These are phyloP conservation scores for Trichomycterus rosablanca DNA, from an alignment of 2,113 vertebrate species.

Conservation along the genomic window DNA sequence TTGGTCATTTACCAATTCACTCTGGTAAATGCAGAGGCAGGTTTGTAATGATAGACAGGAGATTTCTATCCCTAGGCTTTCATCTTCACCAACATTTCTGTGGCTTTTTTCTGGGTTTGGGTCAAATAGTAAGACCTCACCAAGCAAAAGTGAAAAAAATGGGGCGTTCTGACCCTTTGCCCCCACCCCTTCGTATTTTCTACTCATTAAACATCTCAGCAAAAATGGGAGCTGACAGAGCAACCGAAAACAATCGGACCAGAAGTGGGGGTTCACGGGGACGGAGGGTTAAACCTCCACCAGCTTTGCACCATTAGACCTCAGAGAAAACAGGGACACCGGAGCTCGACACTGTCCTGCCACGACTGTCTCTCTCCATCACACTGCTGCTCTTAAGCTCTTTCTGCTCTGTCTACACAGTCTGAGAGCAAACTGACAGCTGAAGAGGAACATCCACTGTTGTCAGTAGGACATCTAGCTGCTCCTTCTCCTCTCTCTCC, in stretches of 20 bases:
- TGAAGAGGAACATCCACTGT: constrained; percentile 55
- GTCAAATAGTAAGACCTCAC: constrained; percentile 71
- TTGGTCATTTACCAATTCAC: too few relatives aligned
- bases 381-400: constrained; percentile 6
- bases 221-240: constrained; percentile 75
- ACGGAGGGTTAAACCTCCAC: constrained; percentile 49
- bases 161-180: constrained; percentile 45
- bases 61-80: constrained; percentile 42
- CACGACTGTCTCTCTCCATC: constrained; percentile 16
- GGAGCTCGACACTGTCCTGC: constrained; percentile 40
- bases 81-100: constrained; percentile 5
- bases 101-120: too few relatives aligned
- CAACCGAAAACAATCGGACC: constrained; percentile 69
- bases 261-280: constrained; percentile 55
- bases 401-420: constrained; percentile 27
- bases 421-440: constrained; percentile 38
- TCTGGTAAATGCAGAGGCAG: too few relatives aligned
- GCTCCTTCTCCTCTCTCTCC: constrained; percentile 26
- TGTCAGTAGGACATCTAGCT: constrained; percentile 47
- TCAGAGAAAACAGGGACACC: constrained; percentile 55
- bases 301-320: constrained; percentile 56
- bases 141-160: constrained; percentile 47
- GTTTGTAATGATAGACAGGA: constrained; percentile 2
- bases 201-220: constrained; percentile 73
- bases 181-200: constrained; percentile 53